A percentile compares a stretch with the other conserved stretches of the same genome.
Evolutionary conservation across 1,140 invertebrate species (phyloP).

Genomic region (Drosophila bocqueti): DNA sequence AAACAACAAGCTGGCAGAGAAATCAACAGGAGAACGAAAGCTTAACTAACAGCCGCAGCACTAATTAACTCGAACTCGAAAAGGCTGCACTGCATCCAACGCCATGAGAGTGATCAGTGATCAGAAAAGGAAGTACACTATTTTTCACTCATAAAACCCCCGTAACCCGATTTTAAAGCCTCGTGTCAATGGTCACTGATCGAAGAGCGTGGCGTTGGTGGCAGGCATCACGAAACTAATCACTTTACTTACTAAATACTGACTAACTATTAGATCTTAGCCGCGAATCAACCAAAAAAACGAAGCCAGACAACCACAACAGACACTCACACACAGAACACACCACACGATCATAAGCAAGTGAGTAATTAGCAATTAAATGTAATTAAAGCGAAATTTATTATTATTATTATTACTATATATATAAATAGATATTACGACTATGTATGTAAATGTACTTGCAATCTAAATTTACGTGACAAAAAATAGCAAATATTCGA

Average conservation of each 20-base stretch:
- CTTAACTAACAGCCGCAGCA: conserved; percentile 70
- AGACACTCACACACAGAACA: conserved; percentile 23
- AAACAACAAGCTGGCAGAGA: conserved; percentile 52
- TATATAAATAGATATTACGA: conserved; percentile 51
- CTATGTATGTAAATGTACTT: conserved; percentile 64
- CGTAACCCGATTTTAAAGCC: conserved; percentile 1
- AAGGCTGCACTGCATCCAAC: neutral
- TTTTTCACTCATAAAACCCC: neutral
- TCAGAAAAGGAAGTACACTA: neutral
- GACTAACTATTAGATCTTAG: conserved; percentile 68
- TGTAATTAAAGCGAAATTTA: conserved; percentile 68
- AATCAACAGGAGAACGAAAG: conserved; percentile 36
- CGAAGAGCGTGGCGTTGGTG: conserved; percentile 2
- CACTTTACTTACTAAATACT: conserved; percentile 74
- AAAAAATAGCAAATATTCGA: conserved; percentile 60
- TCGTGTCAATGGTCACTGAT: conserved; percentile 7
- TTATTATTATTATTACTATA: conserved; percentile 35
- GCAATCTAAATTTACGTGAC: conserved; percentile 63
- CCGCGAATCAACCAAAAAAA: conserved; percentile 47
- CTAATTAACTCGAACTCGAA: conserved; percentile 21
- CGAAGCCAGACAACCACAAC: conserved; percentile 46
- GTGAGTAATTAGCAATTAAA: conserved; percentile 74
- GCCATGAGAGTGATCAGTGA: conserved; percentile 1
- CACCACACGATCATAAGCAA: conserved; percentile 49
- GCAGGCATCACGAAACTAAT: conserved; percentile 41